phyloP scores from a whole-genome alignment of 2,888 invertebrate species.

The Parascotia fuliginaria region DNA sequence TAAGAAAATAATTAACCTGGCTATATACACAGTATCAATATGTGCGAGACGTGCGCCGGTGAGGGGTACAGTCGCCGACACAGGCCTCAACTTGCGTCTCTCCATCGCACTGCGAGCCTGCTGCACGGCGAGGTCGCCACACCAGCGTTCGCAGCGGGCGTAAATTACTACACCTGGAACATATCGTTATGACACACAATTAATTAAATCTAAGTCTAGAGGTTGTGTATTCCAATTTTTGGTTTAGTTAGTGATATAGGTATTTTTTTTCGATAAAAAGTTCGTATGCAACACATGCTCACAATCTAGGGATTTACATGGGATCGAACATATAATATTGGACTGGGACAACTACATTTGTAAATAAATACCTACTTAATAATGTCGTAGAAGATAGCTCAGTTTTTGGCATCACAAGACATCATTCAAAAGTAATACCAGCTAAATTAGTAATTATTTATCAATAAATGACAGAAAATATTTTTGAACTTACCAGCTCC shows the following conservation, averaged over 20 bases:
- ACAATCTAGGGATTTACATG: too few species aligned
- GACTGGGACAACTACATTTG: too few species aligned
- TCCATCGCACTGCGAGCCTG: slow-evolving; percentile 72
- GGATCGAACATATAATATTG: too few species aligned
- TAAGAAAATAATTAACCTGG: slow-evolving; percentile 72
- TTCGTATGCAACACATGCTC: too few species aligned
- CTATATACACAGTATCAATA: slow-evolving; percentile 86
- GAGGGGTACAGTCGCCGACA: slow-evolving; percentile 58
- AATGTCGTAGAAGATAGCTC: too few species aligned
- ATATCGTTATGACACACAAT: too few species aligned
- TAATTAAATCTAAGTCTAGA: too few species aligned
- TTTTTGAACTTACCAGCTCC: slow-evolving; percentile 81
- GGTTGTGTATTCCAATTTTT: too few species aligned
- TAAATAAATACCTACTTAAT: too few species aligned
- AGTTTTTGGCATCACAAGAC: not conserved
- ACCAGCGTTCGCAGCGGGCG: slow-evolving; percentile 80
- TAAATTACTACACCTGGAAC: slow-evolving; percentile 77
- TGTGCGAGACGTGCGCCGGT: slow-evolving; percentile 73
- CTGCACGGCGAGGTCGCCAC: slow-evolving; percentile 78
- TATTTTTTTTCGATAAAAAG: too few species aligned
- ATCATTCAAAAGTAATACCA: not conserved
- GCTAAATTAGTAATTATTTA: not conserved
- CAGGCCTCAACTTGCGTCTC: slow-evolving; percentile 66
- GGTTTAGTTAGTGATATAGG: too few species aligned
- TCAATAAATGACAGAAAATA: not conserved